Percentiles rank a stretch among this genome's conserved stretches.
Evolutionary conservation across 2,797 vertebrate species (phyloP).

Genomic region (Anguilla marmorata): DNA sequence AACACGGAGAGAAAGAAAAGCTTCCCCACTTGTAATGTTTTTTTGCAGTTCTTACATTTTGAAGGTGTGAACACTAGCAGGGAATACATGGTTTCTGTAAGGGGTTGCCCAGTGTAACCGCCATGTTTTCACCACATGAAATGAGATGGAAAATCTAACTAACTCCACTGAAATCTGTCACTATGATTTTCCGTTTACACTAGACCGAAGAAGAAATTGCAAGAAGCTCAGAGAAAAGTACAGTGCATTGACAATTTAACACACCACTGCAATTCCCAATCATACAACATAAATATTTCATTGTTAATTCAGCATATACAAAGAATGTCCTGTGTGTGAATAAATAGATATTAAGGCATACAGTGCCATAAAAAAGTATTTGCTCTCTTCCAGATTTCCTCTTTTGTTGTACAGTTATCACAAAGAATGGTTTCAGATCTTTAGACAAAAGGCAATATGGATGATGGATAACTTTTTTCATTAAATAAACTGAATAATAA

Average conservation of each 20-base stretch:
- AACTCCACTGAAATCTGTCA: not conserved
- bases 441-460: too few relatives aligned
- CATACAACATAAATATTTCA: not conserved
- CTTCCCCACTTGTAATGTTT: not conserved
- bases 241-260: not conserved
- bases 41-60: not conserved
- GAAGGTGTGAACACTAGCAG: not conserved
- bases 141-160: not conserved
- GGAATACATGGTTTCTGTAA: not conserved
- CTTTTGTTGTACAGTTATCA: too few relatives aligned
- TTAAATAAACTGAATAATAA: too few relatives aligned
- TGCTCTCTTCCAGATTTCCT: too few relatives aligned
- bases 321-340: too few relatives aligned
- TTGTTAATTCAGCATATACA: not conserved
- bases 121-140: constrained; percentile 8
- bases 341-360: too few relatives aligned
- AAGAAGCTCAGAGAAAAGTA: not conserved
- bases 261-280: not conserved
- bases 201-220: not conserved
- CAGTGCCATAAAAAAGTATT: too few relatives aligned
- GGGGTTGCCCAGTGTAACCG: not conserved
- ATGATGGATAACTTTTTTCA: too few relatives aligned
- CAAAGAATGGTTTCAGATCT: too few relatives aligned
- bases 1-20: not conserved
- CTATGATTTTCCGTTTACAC: not conserved